phyloP scores from a whole-genome alignment of 2,888 invertebrate genomes.

The Stenchaetothrips biformis region DNA sequence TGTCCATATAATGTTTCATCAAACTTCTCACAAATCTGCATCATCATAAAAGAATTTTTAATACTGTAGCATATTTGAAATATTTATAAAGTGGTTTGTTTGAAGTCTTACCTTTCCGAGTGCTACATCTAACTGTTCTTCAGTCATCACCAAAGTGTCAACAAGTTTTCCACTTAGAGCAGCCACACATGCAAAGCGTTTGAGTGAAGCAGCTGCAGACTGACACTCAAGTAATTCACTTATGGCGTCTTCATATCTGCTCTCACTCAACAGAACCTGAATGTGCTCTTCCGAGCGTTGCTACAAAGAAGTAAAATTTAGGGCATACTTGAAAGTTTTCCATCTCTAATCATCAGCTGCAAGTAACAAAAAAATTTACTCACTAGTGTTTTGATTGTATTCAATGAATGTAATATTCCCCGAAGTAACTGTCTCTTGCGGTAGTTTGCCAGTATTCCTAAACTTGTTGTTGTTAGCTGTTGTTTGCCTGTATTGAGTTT shows the following conservation, averaged over 20 bases:
- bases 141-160: conserved; percentile 85
- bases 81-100: neutral
- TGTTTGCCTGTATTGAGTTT: conserved; percentile 71
- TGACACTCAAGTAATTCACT: conserved; percentile 83
- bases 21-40: conserved; percentile 61
- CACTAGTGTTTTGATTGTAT: conserved; percentile 73
- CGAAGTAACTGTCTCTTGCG: conserved; percentile 78
- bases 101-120: conserved; percentile 62
- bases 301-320: conserved; percentile 48
- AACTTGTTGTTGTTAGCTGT: conserved; percentile 77
- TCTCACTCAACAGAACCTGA: conserved; percentile 72
- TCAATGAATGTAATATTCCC: conserved; percentile 71
- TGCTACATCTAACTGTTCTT: conserved; percentile 84
- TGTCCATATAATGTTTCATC: conserved; percentile 74
- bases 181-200: conserved; percentile 86
- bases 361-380: conserved; percentile 40
- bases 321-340: neutral
- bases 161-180: conserved; percentile 80
- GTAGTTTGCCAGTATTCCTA: conserved; percentile 87
- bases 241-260: conserved; percentile 86
- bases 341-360: conserved; percentile 32
- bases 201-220: conserved; percentile 75
- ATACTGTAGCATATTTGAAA: neutral
- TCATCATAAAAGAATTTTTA: neutral
- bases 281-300: conserved; percentile 81